Evolutionary conservation across 2,113 vertebrate genomes (phyloP).

Genomic region (Coptodon bakossiorum): DNA sequence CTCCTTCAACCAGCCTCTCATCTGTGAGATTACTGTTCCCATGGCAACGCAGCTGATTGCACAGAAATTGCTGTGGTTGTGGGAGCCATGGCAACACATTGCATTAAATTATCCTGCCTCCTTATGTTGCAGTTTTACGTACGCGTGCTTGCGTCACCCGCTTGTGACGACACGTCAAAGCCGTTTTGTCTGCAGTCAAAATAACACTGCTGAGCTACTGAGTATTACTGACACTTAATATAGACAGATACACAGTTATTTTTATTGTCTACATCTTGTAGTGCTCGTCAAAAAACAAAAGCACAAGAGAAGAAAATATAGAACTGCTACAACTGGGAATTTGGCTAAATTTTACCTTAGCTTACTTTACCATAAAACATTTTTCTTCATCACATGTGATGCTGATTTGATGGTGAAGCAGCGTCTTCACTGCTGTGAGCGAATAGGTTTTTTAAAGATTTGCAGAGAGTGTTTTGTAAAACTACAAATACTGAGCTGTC

Average conservation of each 20-base stretch:
- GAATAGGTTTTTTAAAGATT: background rate
- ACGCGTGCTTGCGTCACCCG: background rate
- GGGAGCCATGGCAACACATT: conserved; percentile 71
- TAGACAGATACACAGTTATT: background rate
- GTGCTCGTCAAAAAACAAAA: background rate
- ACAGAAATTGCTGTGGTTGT: conserved; percentile 72
- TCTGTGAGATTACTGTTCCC: conserved; percentile 71
- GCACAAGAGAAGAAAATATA: background rate
- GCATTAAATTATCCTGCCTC: conserved; percentile 26
- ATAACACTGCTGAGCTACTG: background rate
- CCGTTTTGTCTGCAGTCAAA: background rate
- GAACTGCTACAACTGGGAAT: background rate
- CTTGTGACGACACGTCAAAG: background rate
- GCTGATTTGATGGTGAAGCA: background rate
- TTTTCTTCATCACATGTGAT: background rate
- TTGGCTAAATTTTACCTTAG: background rate
- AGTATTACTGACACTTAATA: background rate
- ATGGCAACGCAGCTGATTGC: conserved; percentile 75
- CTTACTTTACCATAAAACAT: background rate
- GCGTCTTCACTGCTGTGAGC: background rate
- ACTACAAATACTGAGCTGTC: background rate
- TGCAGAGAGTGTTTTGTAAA: background rate
- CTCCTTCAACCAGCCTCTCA: conserved; percentile 41
- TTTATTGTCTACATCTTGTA: background rate
- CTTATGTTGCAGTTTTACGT: background rate